These are phyloP conservation scores for Menura novaehollandiae DNA, from an alignment of 2,113 vertebrate species.

Conservation along the genomic window DNA sequence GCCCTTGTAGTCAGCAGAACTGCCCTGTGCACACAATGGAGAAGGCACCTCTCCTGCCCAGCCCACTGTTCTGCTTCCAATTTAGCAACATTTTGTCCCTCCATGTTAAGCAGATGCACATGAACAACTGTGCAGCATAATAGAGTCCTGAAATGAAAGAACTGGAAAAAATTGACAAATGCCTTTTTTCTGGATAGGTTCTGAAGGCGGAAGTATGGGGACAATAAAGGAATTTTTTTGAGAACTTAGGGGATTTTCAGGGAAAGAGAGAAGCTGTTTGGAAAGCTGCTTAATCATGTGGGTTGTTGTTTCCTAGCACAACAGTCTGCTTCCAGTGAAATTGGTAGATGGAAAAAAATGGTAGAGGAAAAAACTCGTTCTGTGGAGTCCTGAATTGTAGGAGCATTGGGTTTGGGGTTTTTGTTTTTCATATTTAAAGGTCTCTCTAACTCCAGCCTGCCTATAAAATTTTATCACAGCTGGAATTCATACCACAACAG, in stretches of 20 bases:
- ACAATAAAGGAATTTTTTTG: neutral
- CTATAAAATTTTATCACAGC: neutral
- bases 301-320: neutral
- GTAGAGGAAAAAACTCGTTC: neutral
- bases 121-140: neutral
- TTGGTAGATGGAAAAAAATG: neutral
- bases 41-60: neutral
- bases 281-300: neutral
- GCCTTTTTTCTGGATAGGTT: neutral
- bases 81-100: neutral
- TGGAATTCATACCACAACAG: neutral
- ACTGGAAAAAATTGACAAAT: constrained; percentile 1
- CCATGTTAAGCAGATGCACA: neutral
- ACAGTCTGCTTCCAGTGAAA: neutral
- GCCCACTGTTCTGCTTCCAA: neutral
- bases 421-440: neutral
- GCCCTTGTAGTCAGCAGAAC: constrained; percentile 12
- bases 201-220: neutral
- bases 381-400: neutral
- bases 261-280: neutral
- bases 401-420: fast-evolving
- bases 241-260: neutral
- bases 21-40: neutral
- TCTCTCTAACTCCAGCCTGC: neutral
- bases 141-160: neutral